Conservation (phyloP, 2,113 vertebrate species). For the Engystomops pustulosus region DNA sequence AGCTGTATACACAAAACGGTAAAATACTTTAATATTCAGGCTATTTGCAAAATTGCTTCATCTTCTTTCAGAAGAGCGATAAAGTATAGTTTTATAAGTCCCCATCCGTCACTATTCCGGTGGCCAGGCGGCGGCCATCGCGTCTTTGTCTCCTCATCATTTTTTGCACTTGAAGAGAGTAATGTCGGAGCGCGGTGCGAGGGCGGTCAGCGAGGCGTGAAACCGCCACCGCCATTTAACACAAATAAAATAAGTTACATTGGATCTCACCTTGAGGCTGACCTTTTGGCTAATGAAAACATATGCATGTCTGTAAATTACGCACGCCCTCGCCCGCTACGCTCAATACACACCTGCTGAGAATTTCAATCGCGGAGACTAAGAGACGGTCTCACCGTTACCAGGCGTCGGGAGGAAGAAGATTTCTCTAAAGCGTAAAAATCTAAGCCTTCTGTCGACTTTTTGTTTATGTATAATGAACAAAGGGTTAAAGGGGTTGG, state of each 20-base stretch:
- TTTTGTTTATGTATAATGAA: not conserved
- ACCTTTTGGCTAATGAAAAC: conserved; percentile 43
- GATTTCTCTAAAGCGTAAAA: not conserved
- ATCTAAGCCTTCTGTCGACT: not conserved
- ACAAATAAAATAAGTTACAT: conserved; percentile 37
- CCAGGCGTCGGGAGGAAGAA: not conserved
- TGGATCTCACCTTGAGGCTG: conserved; percentile 27
- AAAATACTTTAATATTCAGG: too few relatives aligned
- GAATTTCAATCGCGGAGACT: conserved; percentile 30
- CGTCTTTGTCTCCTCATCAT: not conserved
- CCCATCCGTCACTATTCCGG: too few relatives aligned
- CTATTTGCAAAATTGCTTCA: too few relatives aligned
- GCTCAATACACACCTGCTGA: conserved; percentile 22
- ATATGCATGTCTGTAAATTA: conserved; percentile 41
- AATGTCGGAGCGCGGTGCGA: conserved; percentile 5
- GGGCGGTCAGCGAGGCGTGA: conserved; percentile 20
- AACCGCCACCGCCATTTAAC: conserved; percentile 17
- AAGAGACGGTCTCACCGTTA: not conserved
- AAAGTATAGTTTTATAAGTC: too few relatives aligned
- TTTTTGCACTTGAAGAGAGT: not conserved
- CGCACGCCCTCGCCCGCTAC: not conserved
- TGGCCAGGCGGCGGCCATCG: not conserved
- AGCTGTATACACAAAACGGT: too few relatives aligned
- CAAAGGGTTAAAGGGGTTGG: not conserved
- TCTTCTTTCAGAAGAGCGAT: too few relatives aligned